Conservation (phyloP, 1,140 invertebrate species). For the Reticulitermes speratus region DNA sequence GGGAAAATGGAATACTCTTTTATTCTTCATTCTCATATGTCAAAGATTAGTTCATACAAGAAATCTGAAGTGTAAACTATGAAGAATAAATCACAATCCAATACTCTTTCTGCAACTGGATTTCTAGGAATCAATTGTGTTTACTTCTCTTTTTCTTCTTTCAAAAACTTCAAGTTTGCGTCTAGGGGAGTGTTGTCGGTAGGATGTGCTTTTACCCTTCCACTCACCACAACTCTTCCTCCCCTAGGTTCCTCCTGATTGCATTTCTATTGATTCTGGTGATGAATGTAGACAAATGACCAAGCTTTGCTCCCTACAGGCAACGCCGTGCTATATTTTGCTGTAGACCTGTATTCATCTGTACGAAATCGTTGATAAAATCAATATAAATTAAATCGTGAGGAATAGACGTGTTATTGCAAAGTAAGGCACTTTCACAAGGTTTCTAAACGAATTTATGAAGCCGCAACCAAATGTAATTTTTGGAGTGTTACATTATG, state of each 20-base stretch:
- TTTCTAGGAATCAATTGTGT: too few species aligned
- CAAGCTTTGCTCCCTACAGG: background rate
- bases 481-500: too few species aligned
- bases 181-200: background rate
- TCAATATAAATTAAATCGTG: background rate
- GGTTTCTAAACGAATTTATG: too few species aligned
- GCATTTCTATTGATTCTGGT: conserved; percentile 9
- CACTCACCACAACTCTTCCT: background rate
- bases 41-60: too few species aligned
- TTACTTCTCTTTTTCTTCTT: background rate
- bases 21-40: too few species aligned
- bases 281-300: conserved; percentile 1
- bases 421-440: background rate
- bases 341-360: background rate
- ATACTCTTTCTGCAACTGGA: too few species aligned
- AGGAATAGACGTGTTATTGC: background rate
- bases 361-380: background rate
- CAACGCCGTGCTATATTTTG: background rate
- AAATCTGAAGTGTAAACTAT: too few species aligned
- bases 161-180: background rate
- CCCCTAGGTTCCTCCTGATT: background rate
- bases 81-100: too few species aligned
- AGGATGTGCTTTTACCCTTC: background rate
- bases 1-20: too few species aligned
- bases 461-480: too few species aligned